These are phyloP conservation scores for Diogma glabrata DNA, from an alignment of 2,888 invertebrate genomes.

Conservation along the genomic window DNA sequence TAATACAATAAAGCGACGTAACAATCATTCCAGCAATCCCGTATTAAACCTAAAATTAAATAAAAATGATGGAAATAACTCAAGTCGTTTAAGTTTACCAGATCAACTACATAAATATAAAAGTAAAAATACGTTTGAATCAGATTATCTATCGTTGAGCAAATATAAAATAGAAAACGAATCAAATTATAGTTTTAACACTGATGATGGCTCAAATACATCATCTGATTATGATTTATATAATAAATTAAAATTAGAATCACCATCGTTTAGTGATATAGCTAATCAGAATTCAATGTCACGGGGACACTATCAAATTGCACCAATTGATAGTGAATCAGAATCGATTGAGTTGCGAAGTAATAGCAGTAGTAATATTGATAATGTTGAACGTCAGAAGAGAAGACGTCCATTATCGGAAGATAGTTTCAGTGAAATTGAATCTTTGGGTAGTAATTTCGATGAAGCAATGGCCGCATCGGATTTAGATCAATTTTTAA, in stretches of 20 bases:
- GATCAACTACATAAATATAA: slow-evolving; percentile 31
- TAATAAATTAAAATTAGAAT: slow-evolving; percentile 31
- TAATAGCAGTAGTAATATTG: slow-evolving; percentile 30
- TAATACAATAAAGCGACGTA: slow-evolving; percentile 33
- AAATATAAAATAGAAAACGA: slow-evolving; percentile 24
- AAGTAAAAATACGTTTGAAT: not conserved
- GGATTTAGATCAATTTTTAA: slow-evolving; percentile 57
- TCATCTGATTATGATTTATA: slow-evolving; percentile 36
- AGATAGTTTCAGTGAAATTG: slow-evolving; percentile 56
- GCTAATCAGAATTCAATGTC: slow-evolving; percentile 30
- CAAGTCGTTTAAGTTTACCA: slow-evolving; percentile 34
- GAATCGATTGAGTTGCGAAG: slow-evolving; percentile 46
- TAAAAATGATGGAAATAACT: slow-evolving; percentile 27
- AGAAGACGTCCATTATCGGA: slow-evolving; percentile 65
- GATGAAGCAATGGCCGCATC: slow-evolving; percentile 43
- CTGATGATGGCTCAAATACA: slow-evolving; percentile 34
- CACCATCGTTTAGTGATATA: slow-evolving; percentile 28
- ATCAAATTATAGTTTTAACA: slow-evolving; percentile 35
- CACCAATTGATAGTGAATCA: slow-evolving; percentile 26
- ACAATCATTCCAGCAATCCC: slow-evolving; percentile 31
- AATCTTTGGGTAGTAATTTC: slow-evolving; percentile 43
- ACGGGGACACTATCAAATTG: slow-evolving; percentile 17
- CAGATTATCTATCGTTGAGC: slow-evolving; percentile 5
- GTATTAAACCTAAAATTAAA: slow-evolving; percentile 26
- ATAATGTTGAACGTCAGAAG: slow-evolving; percentile 45